Percentiles rank a stretch among this genome's conserved stretches.
Evolutionary conservation across 2,888 invertebrate species (phyloP).

Genomic region (Ormyrus labotus): DNA sequence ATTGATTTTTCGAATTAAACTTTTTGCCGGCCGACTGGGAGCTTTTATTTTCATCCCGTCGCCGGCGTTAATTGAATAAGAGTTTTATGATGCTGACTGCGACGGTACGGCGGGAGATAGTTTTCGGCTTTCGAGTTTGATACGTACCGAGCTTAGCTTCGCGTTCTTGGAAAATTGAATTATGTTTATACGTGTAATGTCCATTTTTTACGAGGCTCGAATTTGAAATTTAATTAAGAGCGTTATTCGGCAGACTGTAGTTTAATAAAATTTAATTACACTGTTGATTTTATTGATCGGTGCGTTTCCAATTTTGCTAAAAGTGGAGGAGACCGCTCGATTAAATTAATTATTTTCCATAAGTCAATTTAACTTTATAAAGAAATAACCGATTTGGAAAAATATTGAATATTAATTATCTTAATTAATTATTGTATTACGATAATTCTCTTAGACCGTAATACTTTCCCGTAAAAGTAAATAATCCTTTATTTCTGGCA

Average conservation of each 20-base stretch:
- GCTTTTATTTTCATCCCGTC: not conserved
- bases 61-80: not conserved
- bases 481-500: slow-evolving; percentile 31
- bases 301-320: not conserved
- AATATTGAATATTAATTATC: not conserved
- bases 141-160: too few relatives aligned
- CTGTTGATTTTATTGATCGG: too few relatives aligned
- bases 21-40: not conserved
- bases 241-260: too few relatives aligned
- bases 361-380: not conserved
- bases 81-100: too few relatives aligned
- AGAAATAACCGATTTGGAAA: not conserved
- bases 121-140: too few relatives aligned
- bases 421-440: slow-evolving; percentile 27
- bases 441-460: slow-evolving; percentile 13
- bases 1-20: slow-evolving; percentile 14
- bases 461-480: slow-evolving; percentile 8
- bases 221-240: too few relatives aligned
- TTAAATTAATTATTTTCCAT: not conserved
- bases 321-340: not conserved
- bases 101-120: too few relatives aligned
- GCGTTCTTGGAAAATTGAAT: too few relatives aligned
- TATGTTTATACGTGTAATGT: too few relatives aligned
- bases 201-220: too few relatives aligned
- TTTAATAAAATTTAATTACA: too few relatives aligned